Base-by-base conservation (phyloP, 2,888 invertebrate species). In the Leistus spinibarbis region DNA sequence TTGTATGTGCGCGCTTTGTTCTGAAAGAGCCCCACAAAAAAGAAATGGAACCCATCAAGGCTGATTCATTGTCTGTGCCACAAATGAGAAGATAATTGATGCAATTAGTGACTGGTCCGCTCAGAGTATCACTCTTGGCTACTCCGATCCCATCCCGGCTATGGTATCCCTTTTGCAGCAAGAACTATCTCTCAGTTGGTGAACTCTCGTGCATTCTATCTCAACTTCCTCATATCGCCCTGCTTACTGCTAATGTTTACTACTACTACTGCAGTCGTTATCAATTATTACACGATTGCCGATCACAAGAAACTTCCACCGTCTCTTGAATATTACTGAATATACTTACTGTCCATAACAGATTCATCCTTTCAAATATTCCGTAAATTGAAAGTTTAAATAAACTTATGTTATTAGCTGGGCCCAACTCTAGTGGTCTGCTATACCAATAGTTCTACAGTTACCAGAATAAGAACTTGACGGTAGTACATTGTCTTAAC, bases 81-180 rank as follows among this genome's bases (percentile, higher is more conserved):
- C 75, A 75, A 75, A 75, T 75, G 75, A 75, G 75, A 69, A 75
- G 64, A 75, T 75, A 75, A 75, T 75, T 75, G 69, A 75, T 54
- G 75, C 75, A 75, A 75, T 75, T 75, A 75, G 69, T 69, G 69
- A 23, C 60, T 72, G 60, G 73, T 54, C 69, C 57, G 69, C 22
- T 24, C 60, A 54, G 62, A 69, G 69, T 69, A 69, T 69, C 69
- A 69, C 54, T 69, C 53, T 27, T 23, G 69, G 60, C 20, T 56
- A 40, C 40, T 40, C 40, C 40, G 1, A 40, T 40, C 40, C 40
- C 7, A 40, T 40, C 5, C 40, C 40, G 40, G 40, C 10, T 40
- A 40, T 13, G 13, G 40, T 40, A 40, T 40, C 40, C 60, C 69
- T 60, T 57, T 24, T 69, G 23, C 24, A 17, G 69, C 69, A 69